Conservation (phyloP, 2,113 vertebrate genomes). For the Solea senegalensis region DNA sequence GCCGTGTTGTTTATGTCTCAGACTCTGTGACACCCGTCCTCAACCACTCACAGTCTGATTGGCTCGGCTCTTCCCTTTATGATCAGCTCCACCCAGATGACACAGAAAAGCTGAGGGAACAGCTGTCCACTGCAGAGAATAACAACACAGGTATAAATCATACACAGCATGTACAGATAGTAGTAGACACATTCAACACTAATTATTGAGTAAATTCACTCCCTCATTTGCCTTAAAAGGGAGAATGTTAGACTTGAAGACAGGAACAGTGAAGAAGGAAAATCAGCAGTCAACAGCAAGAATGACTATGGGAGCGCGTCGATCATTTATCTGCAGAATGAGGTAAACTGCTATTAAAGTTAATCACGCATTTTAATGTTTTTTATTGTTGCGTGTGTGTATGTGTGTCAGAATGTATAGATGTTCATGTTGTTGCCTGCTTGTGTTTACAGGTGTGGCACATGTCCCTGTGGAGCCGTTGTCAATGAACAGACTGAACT, state of each 20-base stretch:
- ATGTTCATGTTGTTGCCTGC: not conserved
- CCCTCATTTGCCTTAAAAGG: conserved; percentile 74
- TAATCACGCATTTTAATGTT: not conserved
- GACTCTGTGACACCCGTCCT: conserved; percentile 95
- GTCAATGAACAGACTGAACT: conserved; percentile 90
- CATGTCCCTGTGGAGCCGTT: conserved; percentile 85
- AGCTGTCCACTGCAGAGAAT: conserved; percentile 94
- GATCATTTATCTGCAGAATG: conserved; percentile 99
- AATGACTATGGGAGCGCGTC: conserved; percentile 95
- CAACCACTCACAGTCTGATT: conserved; percentile 93
- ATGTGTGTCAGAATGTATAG: not conserved
- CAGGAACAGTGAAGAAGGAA: conserved; percentile 97
- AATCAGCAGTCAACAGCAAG: conserved; percentile 93
- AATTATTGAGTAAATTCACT: not conserved
- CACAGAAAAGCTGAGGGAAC: conserved; percentile 93
- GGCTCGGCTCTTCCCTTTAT: conserved; percentile 94
- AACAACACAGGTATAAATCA: conserved; percentile 85
- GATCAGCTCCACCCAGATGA: conserved; percentile 97
- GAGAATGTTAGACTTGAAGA: conserved; percentile 95
- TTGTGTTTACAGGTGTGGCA: conserved; percentile 85
- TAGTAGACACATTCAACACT: not conserved
- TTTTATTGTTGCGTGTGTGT: not conserved
- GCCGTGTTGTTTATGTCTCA: conserved; percentile 92
- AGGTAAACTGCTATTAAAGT: conserved; percentile 78
- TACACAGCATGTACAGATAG: not conserved